phyloP scores from a whole-genome alignment of 2,797 vertebrate genomes.

The Sebastes jordani region DNA sequence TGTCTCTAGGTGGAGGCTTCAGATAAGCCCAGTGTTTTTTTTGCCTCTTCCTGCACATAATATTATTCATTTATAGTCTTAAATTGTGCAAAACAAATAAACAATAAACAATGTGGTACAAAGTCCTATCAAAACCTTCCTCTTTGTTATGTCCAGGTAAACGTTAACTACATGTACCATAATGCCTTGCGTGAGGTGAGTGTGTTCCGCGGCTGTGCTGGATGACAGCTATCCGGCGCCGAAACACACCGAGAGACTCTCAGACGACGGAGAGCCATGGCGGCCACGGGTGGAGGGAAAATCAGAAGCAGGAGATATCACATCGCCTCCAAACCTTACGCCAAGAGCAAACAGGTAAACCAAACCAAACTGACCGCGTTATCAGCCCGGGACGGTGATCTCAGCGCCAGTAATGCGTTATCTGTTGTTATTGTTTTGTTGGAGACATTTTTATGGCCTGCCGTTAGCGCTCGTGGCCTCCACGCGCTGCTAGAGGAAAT shows the following conservation, averaged over 20 bases:
- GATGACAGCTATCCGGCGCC: constrained; percentile 85
- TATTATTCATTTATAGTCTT: too few species aligned
- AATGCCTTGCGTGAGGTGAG: constrained; percentile 13
- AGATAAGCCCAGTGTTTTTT: too few species aligned
- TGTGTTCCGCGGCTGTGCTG: constrained; percentile 43
- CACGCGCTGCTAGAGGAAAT: constrained; percentile 76
- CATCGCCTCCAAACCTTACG: constrained; percentile 86
- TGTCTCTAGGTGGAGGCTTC: too few species aligned
- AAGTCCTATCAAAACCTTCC: too few species aligned
- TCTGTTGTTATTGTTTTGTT: constrained; percentile 78
- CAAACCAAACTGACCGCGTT: background rate
- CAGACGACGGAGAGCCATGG: constrained; percentile 84
- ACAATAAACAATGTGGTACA: too few species aligned
- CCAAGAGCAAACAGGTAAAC: constrained; percentile 86
- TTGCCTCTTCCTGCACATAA: too few species aligned
- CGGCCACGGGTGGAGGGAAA: constrained; percentile 90
- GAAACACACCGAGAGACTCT: constrained; percentile 75
- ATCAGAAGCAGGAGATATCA: constrained; percentile 88
- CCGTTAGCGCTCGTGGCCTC: constrained; percentile 79
- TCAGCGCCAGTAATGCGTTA: constrained; percentile 13
- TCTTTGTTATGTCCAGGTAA: constrained; percentile 43
- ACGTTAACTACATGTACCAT: constrained; percentile 77
- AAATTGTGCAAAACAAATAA: too few species aligned
- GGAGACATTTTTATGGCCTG: constrained; percentile 82
- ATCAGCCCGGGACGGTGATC: too few species aligned